Base-by-base conservation (phyloP, 2,888 invertebrate genomes). In the Acronicta aceris region DNA sequence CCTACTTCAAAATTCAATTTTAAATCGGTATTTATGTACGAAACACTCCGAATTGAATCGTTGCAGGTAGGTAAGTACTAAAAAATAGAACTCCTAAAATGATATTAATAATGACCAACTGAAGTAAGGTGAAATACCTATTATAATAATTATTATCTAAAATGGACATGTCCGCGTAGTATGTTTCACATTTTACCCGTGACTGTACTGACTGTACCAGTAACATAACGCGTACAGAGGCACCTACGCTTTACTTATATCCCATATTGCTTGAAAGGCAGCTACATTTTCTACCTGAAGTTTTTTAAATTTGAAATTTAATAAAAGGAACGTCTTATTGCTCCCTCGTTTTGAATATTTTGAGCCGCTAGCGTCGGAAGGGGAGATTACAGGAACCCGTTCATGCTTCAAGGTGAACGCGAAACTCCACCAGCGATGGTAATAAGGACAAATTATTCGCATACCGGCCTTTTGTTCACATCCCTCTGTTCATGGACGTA, bases 391-490 rank as follows among this genome's bases (percentile, higher is more conserved):
- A 84, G 86, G 83, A 89, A 91, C 91, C 84, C 87, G 90, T 88
- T 88, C 87, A 83, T 78, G 81, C 81, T 83, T 81, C 92, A 92
- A 94, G 92, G 92, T 90, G 88, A 92, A 89, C 91, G 74, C 76
- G 84, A 81, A 81, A 74, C 84, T 79, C 81, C 74, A 82, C 84
- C 84, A 81, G 83, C 85, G 88, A 88, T 88, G 86, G 85, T 89
- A 89, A 87, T 89, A 90, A 84, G 86, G 81, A 90, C 89, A 86
- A 89, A 91, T 90, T 89, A 90, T 91, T 90, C 89, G 89, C 89
- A 90, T 92, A 84, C 89, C 88, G 81, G 74, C 86, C 89, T 89
- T 92, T 91, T 91, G 91, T 91, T 89, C 88, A 88, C 85, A 82
- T 88, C 84, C 83, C 82, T 43, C 87, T 85, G 89, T 89, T 88